Base-by-base conservation (phyloP, 2,888 invertebrate species). In the Iphiclides podalirius region DNA sequence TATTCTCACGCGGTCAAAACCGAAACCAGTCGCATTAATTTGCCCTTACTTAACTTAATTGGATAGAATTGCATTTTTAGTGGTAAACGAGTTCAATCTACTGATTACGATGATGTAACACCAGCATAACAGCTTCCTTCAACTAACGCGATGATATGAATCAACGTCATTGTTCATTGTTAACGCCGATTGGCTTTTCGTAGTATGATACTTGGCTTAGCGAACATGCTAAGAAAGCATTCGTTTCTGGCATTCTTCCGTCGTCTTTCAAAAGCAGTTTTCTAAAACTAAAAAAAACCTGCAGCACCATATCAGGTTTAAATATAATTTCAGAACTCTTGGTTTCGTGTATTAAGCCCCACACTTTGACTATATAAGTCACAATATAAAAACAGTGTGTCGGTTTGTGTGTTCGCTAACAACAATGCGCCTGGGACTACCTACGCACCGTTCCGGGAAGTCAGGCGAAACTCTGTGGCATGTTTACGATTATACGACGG, bases 361-460 rank as follows among this genome's bases (percentile, higher is more conserved):
- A n/a, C n/a, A n/a, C n/a, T n/a, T n/a, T n/a, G n/a, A n/a, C 45
- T 36, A 51, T 41, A 45, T 47, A 47, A 38, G 26, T 33, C n/a
- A 38, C 11, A 37, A 42, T 51, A 46, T 36, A 42, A 42, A 47
- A 47, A 54, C 48, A 52, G 48, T 50, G 47, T 45, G 47, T 48
- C 42, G 48, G 45, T 54, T 52, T 51, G 57, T 63, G 57, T 50
- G 57, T 53, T 60, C 53, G 51, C 46, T 40, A 36, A 67, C 63
- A 75, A 76, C 72, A 70, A 72, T 70, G 66, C 70, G 63, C 54
- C 52, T 60, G 64, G 67, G 66, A 57, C 65, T 75, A 74, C 77
- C 74, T 79, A 77, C 77, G 65, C 71, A 57, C 62, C 68, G 80
- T 81, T 84, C 83, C 82, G 75, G 82, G 84, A 84, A 84, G 73